These are phyloP conservation scores for Hirudo medicinalis DNA, from an alignment of 1,140 invertebrate species.

Conservation along the genomic window DNA sequence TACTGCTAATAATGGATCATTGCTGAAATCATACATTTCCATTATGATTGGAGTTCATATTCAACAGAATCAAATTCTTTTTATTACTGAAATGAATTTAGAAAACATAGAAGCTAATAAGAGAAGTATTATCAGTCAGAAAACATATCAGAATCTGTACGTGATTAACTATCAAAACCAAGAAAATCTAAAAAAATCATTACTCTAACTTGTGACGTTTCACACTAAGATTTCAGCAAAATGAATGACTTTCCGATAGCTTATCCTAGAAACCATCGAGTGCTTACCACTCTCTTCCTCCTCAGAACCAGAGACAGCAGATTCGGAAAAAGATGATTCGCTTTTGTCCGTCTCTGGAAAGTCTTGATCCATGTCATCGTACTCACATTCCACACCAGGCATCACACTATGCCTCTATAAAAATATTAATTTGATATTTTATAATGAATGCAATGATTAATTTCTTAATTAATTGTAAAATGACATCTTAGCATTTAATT, in stretches of 20 bases:
- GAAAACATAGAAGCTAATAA: no score
- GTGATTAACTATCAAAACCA: not conserved
- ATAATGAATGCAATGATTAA: no score
- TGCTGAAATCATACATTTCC: no score
- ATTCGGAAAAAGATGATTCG: not conserved
- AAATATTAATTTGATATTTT: no score
- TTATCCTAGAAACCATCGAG: not conserved
- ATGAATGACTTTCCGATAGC: not conserved
- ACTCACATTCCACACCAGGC: not conserved
- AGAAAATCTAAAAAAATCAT: not conserved
- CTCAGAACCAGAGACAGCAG: slow-evolving; percentile 5
- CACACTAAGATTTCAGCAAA: not conserved
- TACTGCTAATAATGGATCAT: no score
- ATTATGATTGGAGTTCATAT: no score
- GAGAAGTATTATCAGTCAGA: no score
- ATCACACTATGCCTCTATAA: not conserved
- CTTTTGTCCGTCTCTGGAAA: slow-evolving; percentile 4
- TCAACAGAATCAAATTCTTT: no score
- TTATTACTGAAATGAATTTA: no score
- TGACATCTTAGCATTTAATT: no score
- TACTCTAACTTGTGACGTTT: not conserved
- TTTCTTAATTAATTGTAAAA: no score
- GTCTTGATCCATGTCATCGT: slow-evolving; percentile 8
- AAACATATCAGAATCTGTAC: no score
- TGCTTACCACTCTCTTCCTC: slow-evolving; percentile 5